Evolutionary conservation across 2,888 invertebrate species (phyloP).

Genomic region (Aleiodes testaceus): DNA sequence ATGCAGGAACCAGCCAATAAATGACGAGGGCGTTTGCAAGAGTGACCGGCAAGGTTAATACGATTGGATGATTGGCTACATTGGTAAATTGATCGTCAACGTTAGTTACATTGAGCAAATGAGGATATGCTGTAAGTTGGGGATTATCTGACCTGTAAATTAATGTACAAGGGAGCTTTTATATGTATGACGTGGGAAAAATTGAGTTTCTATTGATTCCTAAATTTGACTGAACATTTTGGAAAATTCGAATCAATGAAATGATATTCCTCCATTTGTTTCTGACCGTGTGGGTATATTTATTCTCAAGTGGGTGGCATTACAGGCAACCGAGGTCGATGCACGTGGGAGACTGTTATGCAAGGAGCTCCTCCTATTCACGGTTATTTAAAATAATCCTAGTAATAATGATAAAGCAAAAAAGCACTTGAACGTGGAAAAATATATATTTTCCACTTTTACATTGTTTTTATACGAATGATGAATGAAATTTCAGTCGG

Average conservation of each 20-base stretch:
- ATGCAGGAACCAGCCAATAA: slow-evolving; percentile 67
- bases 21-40: slow-evolving; percentile 54
- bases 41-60: slow-evolving; percentile 70
- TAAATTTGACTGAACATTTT: neutral
- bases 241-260: neutral
- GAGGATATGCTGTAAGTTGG: slow-evolving; percentile 65
- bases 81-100: slow-evolving; percentile 69
- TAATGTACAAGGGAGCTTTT: slow-evolving; percentile 32
- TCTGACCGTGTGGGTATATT: slow-evolving; percentile 38
- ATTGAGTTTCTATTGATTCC: neutral
- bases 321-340: slow-evolving; percentile 15
- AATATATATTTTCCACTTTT: slow-evolving; percentile 18
- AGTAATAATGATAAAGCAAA: neutral
- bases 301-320: slow-evolving; percentile 21
- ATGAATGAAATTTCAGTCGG: slow-evolving; percentile 12
- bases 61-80: slow-evolving; percentile 71
- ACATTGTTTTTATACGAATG: neutral
- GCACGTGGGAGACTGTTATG: slow-evolving; percentile 54
- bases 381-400: neutral
- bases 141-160: slow-evolving; percentile 36
- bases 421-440: neutral
- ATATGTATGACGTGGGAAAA: slow-evolving; percentile 27
- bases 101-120: slow-evolving; percentile 68
- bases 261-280: slow-evolving; percentile 5
- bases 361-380: slow-evolving; percentile 47